A percentile compares a stretch with the other conserved stretches of the same genome.
These are phyloP conservation scores for Anguilla megastoma DNA, from an alignment of 2,797 vertebrate species.

Conservation along the genomic window DNA sequence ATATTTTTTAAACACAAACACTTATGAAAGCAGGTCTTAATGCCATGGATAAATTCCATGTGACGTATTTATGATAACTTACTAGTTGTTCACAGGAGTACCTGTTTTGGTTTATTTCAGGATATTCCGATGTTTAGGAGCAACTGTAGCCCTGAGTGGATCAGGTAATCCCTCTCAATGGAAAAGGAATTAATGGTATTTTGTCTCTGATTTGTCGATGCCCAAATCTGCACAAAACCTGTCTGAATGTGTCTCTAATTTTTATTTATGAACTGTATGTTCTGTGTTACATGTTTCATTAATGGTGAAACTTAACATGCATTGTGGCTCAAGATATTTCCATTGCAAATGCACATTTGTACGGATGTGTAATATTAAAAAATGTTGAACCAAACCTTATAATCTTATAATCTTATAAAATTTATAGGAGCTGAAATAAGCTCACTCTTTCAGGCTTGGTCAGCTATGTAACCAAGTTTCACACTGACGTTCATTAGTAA, in stretches of 20 bases:
- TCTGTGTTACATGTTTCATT: too few relatives aligned
- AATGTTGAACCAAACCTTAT: neutral
- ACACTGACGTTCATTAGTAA: conserved; percentile 49
- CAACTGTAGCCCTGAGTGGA: neutral
- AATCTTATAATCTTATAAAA: neutral
- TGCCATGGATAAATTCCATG: conserved; percentile 58
- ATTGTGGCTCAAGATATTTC: neutral
- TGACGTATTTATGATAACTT: too few relatives aligned
- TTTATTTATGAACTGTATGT: neutral
- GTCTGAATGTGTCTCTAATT: conserved; percentile 27
- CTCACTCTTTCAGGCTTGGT: neutral
- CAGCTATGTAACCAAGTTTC: neutral
- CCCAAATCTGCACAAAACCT: conserved; percentile 38
- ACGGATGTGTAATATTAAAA: neutral
- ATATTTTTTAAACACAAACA: conserved; percentile 57
- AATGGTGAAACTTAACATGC: neutral
- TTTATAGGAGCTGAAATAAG: neutral
- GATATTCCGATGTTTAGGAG: neutral
- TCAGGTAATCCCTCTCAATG: neutral
- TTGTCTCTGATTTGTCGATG: neutral
- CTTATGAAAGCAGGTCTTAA: conserved; percentile 65
- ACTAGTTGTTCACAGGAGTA: too few relatives aligned
- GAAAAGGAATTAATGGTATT: neutral
- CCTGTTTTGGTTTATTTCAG: too few relatives aligned
- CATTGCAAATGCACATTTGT: neutral